These are phyloP conservation scores for Arothron firmamentum DNA, from an alignment of 2,113 vertebrate genomes.

Conservation along the genomic window DNA sequence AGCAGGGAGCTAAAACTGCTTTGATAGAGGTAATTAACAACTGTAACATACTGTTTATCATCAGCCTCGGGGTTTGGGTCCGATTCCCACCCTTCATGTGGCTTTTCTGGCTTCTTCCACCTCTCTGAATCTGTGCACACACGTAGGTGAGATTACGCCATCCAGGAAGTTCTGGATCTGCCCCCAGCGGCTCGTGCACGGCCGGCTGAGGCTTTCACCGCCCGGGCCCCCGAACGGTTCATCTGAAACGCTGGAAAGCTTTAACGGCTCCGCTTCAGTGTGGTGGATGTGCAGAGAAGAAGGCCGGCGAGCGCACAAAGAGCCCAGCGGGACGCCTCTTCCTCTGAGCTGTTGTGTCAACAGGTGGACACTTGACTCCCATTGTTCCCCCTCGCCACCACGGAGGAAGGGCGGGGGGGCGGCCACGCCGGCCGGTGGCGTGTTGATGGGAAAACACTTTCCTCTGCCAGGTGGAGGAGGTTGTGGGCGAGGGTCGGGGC, in stretches of 20 bases:
- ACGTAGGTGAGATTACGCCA: not conserved
- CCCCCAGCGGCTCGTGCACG: conserved; percentile 16
- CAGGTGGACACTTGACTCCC: conserved; percentile 45
- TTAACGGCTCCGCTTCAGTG: conserved; percentile 41
- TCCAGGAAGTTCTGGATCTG: conserved; percentile 42
- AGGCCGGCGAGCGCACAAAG: conserved; percentile 27
- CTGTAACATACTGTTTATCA: no score
- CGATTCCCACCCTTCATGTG: conserved; percentile 19
- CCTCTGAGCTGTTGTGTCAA: conserved; percentile 57
- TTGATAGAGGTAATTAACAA: no score
- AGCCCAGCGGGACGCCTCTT: conserved; percentile 55
- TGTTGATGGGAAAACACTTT: conserved; percentile 42
- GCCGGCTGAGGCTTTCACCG: conserved; percentile 6
- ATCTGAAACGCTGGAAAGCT: not conserved
- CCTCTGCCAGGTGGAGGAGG: conserved; percentile 18
- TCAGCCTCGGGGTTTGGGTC: no score
- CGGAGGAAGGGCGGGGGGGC: conserved; percentile 2
- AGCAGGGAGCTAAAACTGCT: no score
- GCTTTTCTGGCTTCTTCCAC: conserved; percentile 7
- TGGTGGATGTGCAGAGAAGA: conserved; percentile 9
- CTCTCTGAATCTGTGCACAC: conserved; percentile 14
- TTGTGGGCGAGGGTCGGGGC: conserved; percentile 17
- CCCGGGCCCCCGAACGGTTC: no score
- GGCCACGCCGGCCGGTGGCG: conserved; percentile 5
- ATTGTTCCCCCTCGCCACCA: conserved; percentile 23